A percentile compares a stretch with the other conserved stretches of the same genome.
These are phyloP conservation scores for Mesodorylaimus sp. DNA, from an alignment of 2,888 invertebrate species.

Conservation along the genomic window DNA sequence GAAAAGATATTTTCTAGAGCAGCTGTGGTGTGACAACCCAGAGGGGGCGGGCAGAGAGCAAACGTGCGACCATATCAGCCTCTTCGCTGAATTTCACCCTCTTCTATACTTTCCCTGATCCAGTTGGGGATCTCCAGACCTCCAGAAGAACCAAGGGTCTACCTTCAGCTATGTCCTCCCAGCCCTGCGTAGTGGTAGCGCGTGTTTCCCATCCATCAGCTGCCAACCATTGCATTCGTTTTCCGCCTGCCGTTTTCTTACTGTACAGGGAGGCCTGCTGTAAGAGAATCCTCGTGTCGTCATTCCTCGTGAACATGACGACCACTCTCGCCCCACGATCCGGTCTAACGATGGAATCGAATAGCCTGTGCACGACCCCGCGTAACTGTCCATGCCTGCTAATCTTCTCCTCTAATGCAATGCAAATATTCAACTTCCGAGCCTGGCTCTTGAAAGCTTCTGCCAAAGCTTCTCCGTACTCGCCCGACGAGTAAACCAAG, in stretches of 20 bases:
- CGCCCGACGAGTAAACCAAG: slow-evolving; percentile 50
- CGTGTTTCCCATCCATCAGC: slow-evolving; percentile 52
- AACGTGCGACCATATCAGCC: too few relatives aligned
- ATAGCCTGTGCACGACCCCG: slow-evolving; percentile 6
- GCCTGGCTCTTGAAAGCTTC: slow-evolving; percentile 53
- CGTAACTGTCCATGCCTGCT: slow-evolving; percentile 31
- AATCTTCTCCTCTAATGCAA: slow-evolving; percentile 46
- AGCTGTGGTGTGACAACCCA: too few relatives aligned
- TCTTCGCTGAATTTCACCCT: too few relatives aligned
- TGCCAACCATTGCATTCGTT: slow-evolving; percentile 40
- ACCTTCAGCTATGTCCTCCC: slow-evolving; percentile 49
- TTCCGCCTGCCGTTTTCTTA: neutral
- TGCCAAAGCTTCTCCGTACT: slow-evolving; percentile 55
- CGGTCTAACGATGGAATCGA: neutral
- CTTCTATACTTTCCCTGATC: too few relatives aligned
- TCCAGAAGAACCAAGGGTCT: too few relatives aligned
- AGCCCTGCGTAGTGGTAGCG: slow-evolving; percentile 44
- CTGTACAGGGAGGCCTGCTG: slow-evolving; percentile 39
- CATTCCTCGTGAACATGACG: slow-evolving; percentile 53
- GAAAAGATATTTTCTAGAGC: too few relatives aligned
- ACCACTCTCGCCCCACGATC: slow-evolving; percentile 46
- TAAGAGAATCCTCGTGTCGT: slow-evolving; percentile 48
- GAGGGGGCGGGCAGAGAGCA: too few relatives aligned
- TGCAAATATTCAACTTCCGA: slow-evolving; percentile 12
- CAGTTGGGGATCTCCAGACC: too few relatives aligned